Evolutionary conservation across 2,888 invertebrate genomes (phyloP).

Genomic region (Rotaria macrura): DNA sequence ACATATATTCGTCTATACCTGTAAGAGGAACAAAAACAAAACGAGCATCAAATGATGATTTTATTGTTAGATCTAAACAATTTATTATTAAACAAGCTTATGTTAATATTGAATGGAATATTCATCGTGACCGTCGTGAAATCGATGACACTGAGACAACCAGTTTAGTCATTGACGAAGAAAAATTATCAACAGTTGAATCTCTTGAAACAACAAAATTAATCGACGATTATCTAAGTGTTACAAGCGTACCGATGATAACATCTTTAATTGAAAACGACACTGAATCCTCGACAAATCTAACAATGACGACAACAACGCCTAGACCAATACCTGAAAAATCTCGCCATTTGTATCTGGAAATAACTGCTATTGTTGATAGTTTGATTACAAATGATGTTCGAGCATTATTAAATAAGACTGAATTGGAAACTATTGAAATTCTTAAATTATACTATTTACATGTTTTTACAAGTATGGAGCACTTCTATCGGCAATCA

Average conservation of each 20-base stretch:
- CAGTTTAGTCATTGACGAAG: neutral
- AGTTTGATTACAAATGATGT: neutral
- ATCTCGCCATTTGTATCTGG: neutral
- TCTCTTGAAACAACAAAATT: no score
- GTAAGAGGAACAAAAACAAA: neutral
- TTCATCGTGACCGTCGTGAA: neutral
- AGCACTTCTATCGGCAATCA: constrained; percentile 15
- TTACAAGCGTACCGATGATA: neutral
- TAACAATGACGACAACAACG: neutral
- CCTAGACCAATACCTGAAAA: neutral
- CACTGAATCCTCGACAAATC: neutral
- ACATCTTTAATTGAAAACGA: neutral
- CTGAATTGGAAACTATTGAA: neutral
- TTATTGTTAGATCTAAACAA: neutral
- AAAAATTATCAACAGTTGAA: neutral
- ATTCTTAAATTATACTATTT: constrained; percentile 2
- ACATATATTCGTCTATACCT: neutral
- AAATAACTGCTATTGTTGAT: neutral
- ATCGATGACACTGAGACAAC: neutral
- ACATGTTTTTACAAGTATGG: neutral
- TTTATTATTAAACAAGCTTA: neutral
- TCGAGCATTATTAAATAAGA: neutral
- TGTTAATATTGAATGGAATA: neutral
- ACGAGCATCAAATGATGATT: neutral
- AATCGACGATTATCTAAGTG: neutral